Percentiles rank a stretch among this genome's conserved stretches.
Conservation (phyloP, 2,888 invertebrate genomes). For the Neoscelio sp. region DNA sequence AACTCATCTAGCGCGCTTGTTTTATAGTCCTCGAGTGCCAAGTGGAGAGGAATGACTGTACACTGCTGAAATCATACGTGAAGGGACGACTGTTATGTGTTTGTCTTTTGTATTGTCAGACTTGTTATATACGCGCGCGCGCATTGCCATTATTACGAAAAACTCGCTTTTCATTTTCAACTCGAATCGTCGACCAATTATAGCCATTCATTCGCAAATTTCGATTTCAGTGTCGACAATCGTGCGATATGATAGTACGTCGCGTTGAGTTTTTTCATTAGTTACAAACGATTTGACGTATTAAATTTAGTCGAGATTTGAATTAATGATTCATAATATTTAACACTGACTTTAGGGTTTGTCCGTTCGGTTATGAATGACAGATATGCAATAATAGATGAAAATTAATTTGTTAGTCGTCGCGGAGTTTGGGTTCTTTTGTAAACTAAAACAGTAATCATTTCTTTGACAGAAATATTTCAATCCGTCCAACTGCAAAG, state of each 20-base stretch:
- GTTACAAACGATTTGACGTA: conserved; percentile 47
- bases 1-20: too few relatives aligned
- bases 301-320: conserved; percentile 41
- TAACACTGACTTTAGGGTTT: conserved; percentile 21
- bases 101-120: conserved; percentile 40
- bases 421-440: too few relatives aligned
- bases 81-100: conserved; percentile 29
- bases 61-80: conserved; percentile 35
- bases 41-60: conserved; percentile 47
- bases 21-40: conserved; percentile 58
- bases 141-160: conserved; percentile 40
- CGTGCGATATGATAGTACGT: conserved; percentile 38
- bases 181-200: conserved; percentile 47
- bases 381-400: conserved; percentile 13
- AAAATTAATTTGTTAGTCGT: conserved; percentile 27
- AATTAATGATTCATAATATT: conserved; percentile 49
- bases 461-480: too few relatives aligned
- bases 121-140: conserved; percentile 18
- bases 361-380: conserved; percentile 11
- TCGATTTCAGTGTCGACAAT: conserved; percentile 43
- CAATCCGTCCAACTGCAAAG: too few relatives aligned
- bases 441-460: too few relatives aligned
- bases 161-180: conserved; percentile 36
- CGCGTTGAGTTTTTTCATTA: conserved; percentile 44
- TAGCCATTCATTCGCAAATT: conserved; percentile 43